Evolutionary conservation across 2,888 invertebrate genomes (phyloP), one percentile per base, ranked within the genome.

Genomic region (Cantharis rustica): DNA sequence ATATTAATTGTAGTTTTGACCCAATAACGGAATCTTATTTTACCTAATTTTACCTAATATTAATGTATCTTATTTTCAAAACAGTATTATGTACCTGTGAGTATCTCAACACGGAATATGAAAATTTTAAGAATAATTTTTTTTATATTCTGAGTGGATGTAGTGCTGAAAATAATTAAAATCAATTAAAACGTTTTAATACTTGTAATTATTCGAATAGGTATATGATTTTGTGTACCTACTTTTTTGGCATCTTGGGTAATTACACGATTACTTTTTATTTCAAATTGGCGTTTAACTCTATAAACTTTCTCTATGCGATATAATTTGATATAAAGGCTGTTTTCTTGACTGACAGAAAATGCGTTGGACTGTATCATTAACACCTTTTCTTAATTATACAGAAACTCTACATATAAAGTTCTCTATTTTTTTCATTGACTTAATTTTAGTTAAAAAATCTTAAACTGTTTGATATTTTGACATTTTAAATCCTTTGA

Each of bases 371-470:
- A 72, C 77, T 74, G 72, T 77, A 72, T 77, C 72, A 77, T 77
- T 77, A 77, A 77, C 77, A 77, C 77, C 75, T 75, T 77, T 75
- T 72, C 16, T 63, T 77, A 77, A 77, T 77, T 77, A 75, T 69
- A 77, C 20, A 68, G 63, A 64, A 31, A n/a, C 10, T 31, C 17
- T 68, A 62, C 47, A 47, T 47, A 26, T 61, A 13, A 17, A 20
- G 61, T 27, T 69, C 27, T 27, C 68, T 23, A 23, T 71, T 69
- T 76, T 70, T 31, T 70, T 16, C 73, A 70, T 71, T 71, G 69
- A 70, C 20, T 20, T 66, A 66, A 20, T 66, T 63, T 16, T 66
- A 20, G 20, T 20, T 17, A 16, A 72, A 64, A n/a, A 17, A 47
- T n/a, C 47, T 47, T 47, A 47, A 47, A 47, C 47, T 47, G 47